Evolutionary conservation across 2,797 vertebrate species (phyloP).

Genomic region (Paedocypris micromegethes): DNA sequence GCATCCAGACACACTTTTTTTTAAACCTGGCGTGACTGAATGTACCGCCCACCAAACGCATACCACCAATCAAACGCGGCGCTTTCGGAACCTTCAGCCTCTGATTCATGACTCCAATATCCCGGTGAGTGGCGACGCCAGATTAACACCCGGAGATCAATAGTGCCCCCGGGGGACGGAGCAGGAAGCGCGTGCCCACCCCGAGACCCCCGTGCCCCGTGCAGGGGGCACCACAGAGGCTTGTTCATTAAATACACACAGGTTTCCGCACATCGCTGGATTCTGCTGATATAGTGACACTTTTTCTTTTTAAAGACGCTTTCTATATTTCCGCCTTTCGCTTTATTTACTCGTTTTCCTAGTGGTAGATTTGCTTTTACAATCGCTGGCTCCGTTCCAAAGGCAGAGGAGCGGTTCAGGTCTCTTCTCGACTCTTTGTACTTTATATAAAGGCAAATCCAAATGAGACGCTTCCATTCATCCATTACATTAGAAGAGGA

Average conservation of each 20-base stretch:
- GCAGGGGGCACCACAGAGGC: constrained; percentile 1
- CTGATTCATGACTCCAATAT: constrained; percentile 28
- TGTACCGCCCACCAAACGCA: constrained; percentile 12
- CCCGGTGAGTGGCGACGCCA: constrained; percentile 22
- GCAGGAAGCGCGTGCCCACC: constrained; percentile 24
- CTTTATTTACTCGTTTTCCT: constrained; percentile 34
- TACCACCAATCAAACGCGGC: constrained; percentile 11
- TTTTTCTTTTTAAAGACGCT: constrained; percentile 33
- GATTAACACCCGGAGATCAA: constrained; percentile 36
- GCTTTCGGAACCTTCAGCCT: constrained; percentile 24
- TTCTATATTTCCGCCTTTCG: constrained; percentile 20
- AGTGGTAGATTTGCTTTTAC: constrained; percentile 34
- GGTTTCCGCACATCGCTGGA: neutral
- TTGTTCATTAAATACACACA: neutral
- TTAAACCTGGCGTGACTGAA: neutral
- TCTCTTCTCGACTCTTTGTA: constrained; percentile 1
- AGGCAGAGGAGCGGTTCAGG: neutral
- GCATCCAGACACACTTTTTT: no score
- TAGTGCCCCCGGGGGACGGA: constrained; percentile 8
- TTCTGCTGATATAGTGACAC: constrained; percentile 15
- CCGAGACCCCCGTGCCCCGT: constrained; percentile 12
- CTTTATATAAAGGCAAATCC: no score
- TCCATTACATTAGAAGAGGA: no score
- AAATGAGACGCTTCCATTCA: no score
- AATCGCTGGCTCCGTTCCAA: constrained; percentile 22